A percentile compares a stretch with the other conserved stretches of the same genome.
Conservation (phyloP, 2,113 vertebrate genomes). For the Indri indri region DNA sequence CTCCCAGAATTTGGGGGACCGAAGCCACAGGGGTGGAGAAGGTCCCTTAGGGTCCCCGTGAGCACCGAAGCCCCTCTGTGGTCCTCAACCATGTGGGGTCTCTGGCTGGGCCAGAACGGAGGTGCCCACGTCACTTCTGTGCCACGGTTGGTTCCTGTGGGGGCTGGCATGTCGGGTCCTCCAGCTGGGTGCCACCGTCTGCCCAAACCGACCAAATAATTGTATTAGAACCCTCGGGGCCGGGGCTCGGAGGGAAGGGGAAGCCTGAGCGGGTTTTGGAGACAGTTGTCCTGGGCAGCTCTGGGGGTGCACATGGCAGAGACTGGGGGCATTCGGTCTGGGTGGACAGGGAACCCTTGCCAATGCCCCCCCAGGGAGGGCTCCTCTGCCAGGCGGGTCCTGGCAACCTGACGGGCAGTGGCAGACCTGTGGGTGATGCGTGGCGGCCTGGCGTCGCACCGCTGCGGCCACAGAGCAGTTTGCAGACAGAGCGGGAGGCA, state of each 20-base stretch:
- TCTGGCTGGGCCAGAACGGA: background rate
- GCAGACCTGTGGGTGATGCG: background rate
- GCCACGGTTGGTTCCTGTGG: background rate
- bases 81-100: too few species aligned
- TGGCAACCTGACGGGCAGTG: rapidly evolving
- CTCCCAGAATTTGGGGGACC: background rate
- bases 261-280: background rate
- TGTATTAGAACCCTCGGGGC: background rate
- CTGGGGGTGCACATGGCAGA: background rate
- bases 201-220: rapidly evolving
- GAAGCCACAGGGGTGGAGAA: background rate
- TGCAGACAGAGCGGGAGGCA: background rate
- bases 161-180: rapidly evolving
- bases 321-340: background rate
- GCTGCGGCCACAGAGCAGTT: background rate
- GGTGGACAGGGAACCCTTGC: too few species aligned
- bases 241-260: background rate
- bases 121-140: too few species aligned
- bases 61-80: rapidly evolving
- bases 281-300: background rate
- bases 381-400: rapidly evolving
- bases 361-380: background rate
- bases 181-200: too few species aligned
- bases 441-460: rapidly evolving
- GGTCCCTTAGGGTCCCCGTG: background rate